Evolutionary conservation across 2,797 vertebrate species (phyloP).

Genomic region (Pogoniulus pusillus): DNA sequence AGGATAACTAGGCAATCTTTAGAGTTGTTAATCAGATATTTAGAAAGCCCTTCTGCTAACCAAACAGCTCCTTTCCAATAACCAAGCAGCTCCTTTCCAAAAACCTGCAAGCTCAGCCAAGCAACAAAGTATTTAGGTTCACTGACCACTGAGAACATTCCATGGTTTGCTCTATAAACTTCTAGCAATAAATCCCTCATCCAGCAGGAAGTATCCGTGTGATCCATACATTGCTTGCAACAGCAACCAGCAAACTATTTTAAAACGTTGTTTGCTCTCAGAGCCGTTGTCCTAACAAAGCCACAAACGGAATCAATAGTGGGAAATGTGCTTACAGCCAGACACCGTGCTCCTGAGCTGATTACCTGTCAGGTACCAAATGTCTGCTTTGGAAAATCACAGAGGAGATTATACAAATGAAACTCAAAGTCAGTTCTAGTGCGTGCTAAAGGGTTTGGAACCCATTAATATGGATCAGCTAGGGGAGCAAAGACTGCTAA

Average conservation of each 20-base stretch:
- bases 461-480: conserved; percentile 52
- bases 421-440: conserved; percentile 12
- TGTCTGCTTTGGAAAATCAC: conserved; percentile 1
- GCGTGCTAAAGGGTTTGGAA: conserved; percentile 7
- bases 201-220: background rate
- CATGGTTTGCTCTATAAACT: background rate
- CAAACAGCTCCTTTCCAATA: background rate
- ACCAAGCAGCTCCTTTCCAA: background rate
- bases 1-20: background rate
- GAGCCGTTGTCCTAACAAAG: background rate
- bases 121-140: background rate
- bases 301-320: background rate
- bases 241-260: background rate
- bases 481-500: conserved; percentile 32
- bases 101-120: background rate
- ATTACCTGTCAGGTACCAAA: conserved; percentile 10
- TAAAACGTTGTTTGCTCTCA: background rate
- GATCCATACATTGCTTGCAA: background rate
- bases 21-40: background rate
- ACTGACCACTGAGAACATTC: background rate
- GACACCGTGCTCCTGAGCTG: background rate
- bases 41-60: background rate
- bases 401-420: conserved; percentile 29
- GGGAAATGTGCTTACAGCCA: background rate
- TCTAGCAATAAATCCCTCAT: background rate